A percentile compares a stretch with the other conserved stretches of the same genome.
phyloP scores from a whole-genome alignment of 2,888 invertebrate species.

The Leucophora obtusa region DNA sequence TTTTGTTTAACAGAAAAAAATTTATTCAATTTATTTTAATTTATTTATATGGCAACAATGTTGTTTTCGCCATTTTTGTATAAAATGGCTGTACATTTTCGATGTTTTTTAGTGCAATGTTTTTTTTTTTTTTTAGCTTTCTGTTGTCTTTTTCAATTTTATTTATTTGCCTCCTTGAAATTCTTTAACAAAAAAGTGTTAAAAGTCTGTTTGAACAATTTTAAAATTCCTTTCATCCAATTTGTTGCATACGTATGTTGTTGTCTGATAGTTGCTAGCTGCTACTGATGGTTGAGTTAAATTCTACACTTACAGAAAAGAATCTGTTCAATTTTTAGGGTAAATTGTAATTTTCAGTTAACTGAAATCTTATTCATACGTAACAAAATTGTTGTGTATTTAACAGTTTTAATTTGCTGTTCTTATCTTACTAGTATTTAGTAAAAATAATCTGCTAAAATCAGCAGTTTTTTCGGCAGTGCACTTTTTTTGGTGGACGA shows the following conservation, averaged over 20 bases:
- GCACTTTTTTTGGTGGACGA: too few species aligned
- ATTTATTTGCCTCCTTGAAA: constrained; percentile 58
- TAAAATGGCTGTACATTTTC: constrained; percentile 24
- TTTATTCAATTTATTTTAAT: constrained; percentile 40
- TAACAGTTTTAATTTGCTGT: too few species aligned
- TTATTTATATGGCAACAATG: constrained; percentile 22
- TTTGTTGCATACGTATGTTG: constrained; percentile 49
- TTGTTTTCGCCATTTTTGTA: constrained; percentile 18
- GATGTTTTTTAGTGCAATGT: not conserved
- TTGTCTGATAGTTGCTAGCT: not conserved
- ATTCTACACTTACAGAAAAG: too few species aligned
- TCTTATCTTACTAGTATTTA: too few species aligned
- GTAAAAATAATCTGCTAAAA: too few species aligned
- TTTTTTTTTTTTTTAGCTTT: not conserved
- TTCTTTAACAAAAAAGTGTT: constrained; percentile 58
- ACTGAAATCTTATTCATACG: too few species aligned
- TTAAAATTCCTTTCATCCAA: constrained; percentile 61
- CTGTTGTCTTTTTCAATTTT: constrained; percentile 11
- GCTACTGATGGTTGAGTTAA: not conserved
- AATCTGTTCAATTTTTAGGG: too few species aligned
- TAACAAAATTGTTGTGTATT: too few species aligned
- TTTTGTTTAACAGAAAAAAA: not conserved
- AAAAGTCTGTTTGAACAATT: constrained; percentile 55
- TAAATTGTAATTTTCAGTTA: too few species aligned
- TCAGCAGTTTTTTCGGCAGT: too few species aligned